Evolutionary conservation across 2,888 invertebrate genomes (phyloP).

Genomic region (Harpagoxenus sublaevis): DNA sequence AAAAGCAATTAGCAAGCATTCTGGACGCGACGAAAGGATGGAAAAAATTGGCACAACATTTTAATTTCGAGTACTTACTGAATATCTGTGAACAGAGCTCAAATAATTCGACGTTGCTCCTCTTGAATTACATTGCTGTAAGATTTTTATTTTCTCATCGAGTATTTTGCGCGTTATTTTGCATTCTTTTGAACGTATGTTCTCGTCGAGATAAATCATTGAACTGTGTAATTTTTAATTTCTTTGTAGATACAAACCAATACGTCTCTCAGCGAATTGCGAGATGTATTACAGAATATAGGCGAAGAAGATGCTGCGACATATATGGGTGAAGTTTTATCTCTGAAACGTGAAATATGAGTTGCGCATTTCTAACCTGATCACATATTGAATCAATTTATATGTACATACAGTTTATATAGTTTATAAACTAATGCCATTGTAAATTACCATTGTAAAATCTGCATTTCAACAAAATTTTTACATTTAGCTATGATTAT

Average conservation of each 20-base stretch:
- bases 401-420: neutral
- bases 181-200: neutral
- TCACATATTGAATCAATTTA: slow-evolving; percentile 4
- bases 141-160: slow-evolving; percentile 57
- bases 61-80: slow-evolving; percentile 87
- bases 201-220: neutral
- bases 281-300: slow-evolving; percentile 83
- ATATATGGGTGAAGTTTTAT: slow-evolving; percentile 50
- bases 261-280: slow-evolving; percentile 75
- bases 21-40: slow-evolving; percentile 89
- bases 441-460: neutral
- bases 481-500: neutral
- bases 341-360: neutral
- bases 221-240: slow-evolving; percentile 17
- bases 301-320: slow-evolving; percentile 84
- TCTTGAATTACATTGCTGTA: slow-evolving; percentile 87
- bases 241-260: slow-evolving; percentile 75
- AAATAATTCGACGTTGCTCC: slow-evolving; percentile 87
- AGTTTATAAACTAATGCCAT: slow-evolving; percentile 9
- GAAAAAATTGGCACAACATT: slow-evolving; percentile 88
- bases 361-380: neutral
- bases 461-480: neutral
- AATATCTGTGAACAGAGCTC: slow-evolving; percentile 86
- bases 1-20: slow-evolving; percentile 86
- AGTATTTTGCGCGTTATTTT: slow-evolving; percentile 9